Evolutionary conservation across 2,888 invertebrate genomes (phyloP), one percentile per base, ranked within the genome.

Genomic region (Chrysotoxum bicinctum): DNA sequence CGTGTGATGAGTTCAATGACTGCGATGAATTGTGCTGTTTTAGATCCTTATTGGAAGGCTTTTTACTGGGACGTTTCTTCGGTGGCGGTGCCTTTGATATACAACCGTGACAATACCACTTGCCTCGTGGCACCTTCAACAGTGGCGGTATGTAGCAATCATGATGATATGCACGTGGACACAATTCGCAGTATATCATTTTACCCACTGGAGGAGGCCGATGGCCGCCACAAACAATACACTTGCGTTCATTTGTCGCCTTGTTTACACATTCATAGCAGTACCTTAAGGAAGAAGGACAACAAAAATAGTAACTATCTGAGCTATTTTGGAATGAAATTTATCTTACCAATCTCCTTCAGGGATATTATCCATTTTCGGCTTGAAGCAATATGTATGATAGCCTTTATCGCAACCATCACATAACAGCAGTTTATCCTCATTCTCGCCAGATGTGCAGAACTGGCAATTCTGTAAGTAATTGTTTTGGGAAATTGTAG

Each of bases 361-460:
- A 19, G 99, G 99, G 92, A 99, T 98, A 90, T 96, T 96, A 79
- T 97, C 97, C 97, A 99, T 97, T 91, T 96, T 95, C 87, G 99
- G 99, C 93, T 97, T 98, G 94, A 99, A 99, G 93, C 99, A 99
- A 92, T 99, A 99, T 60, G 98, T 99, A 93, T 99, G 99, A 92
- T 98, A 99, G 66, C 99, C 99, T 91, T 98, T 97, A 92, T 99
- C 99, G 92, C 99, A 99, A 87, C 98, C 97, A 92, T 99, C 99
- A 92, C 99, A 99, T 26, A 99, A 93, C 88, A 99, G 93, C 88
- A 99, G 93, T 91, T 98, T 96, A 88, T 98, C 98, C 91, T 99
- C 99, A 90, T 98, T 97, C 93, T 99, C 98, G 81, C 98, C 99
- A 90, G 96, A 96, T 90, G 97, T 95, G 93, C 99, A 99, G 92